Evolutionary conservation across 1,140 invertebrate genomes (phyloP), one percentile per base, ranked within the genome.

Genomic region (Aphelinus certus): DNA sequence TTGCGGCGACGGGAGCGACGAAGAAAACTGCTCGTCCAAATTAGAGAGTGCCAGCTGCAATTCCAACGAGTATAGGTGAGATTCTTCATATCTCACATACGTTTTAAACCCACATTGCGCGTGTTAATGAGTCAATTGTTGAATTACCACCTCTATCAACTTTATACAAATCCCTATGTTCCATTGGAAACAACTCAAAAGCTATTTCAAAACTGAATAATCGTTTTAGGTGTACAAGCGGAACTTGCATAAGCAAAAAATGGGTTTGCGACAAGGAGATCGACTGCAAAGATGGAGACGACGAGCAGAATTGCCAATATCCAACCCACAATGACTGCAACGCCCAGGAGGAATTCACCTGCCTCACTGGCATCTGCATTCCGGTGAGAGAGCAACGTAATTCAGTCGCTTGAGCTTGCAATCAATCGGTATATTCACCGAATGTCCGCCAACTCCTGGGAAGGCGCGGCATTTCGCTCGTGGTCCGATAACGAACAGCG

Each of bases 1-100:
- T 82, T 97, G 96, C 81, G 95, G 94, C 1, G 96, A 97, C 83
- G 93, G 92, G 89, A 95, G 93, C 71, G 94, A 95, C 78, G 94
- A 95, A 81, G 91, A 93, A 79, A 90, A 91, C 74, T 95, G 94
- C 80, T 89, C 90, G 0, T 89, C 88, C 55, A 46, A 26, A 9
- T 81, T 89, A 6, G 83, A 84, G 2, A 89, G 88, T 3, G 89
- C 84, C 1, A 83, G 78, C 70, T 93, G 92, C 75, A 89, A 86
- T 57, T 78, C 85, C 9, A 90, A 90, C 70, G 91, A 93, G 82
- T 93, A 91, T 78, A 91, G 89, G 92, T 93, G 85, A 86, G 82
- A 82, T 61, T 61, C 26, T 7, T 26, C 26, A 26, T 26, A 26
- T 26, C 26, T 26, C 26, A 26, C 26, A 26, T 26, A 45, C 7